Conservation (phyloP, 2,113 vertebrate genomes). For the Paralichthys olivaceus region DNA sequence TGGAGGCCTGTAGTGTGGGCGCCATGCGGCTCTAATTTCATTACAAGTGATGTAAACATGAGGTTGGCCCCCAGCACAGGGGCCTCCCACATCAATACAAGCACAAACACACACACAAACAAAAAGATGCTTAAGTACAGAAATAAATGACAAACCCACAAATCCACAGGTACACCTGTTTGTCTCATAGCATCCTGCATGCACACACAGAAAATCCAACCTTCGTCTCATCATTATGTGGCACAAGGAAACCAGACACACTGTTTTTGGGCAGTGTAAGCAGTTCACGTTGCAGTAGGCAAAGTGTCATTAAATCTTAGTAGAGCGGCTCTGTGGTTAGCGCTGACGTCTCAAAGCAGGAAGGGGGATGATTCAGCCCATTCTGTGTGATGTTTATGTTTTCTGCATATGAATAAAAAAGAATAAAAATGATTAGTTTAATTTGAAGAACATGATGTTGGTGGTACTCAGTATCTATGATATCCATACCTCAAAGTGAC, state of each 20-base stretch:
- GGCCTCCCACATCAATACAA: slow-evolving; percentile 59
- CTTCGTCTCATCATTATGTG: not conserved
- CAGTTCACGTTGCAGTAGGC: slow-evolving; percentile 8
- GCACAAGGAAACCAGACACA: slow-evolving; percentile 6
- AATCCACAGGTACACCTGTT: no score
- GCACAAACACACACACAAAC: slow-evolving; percentile 9
- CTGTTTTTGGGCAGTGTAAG: not conserved
- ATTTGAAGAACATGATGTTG: slow-evolving; percentile 22
- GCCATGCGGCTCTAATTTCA: slow-evolving; percentile 77
- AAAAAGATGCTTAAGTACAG: not conserved
- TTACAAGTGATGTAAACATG: slow-evolving; percentile 81
- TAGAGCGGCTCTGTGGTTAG: not conserved
- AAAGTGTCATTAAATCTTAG: slow-evolving; percentile 3
- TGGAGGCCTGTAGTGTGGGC: slow-evolving; percentile 74
- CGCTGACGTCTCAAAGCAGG: not conserved
- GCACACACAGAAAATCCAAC: not conserved
- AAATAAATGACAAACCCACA: slow-evolving; percentile 1
- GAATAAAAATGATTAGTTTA: slow-evolving; percentile 26
- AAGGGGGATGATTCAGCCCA: slow-evolving; percentile 8
- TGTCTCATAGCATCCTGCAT: not conserved
- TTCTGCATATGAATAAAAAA: slow-evolving; percentile 37
- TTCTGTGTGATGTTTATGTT: slow-evolving; percentile 11
- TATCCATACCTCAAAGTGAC: slow-evolving; percentile 24
- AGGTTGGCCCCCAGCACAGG: slow-evolving; percentile 61
- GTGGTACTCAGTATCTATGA: not conserved